Base-by-base conservation (phyloP, 2,888 invertebrate species). In the Sarcophaga carnaria region DNA sequence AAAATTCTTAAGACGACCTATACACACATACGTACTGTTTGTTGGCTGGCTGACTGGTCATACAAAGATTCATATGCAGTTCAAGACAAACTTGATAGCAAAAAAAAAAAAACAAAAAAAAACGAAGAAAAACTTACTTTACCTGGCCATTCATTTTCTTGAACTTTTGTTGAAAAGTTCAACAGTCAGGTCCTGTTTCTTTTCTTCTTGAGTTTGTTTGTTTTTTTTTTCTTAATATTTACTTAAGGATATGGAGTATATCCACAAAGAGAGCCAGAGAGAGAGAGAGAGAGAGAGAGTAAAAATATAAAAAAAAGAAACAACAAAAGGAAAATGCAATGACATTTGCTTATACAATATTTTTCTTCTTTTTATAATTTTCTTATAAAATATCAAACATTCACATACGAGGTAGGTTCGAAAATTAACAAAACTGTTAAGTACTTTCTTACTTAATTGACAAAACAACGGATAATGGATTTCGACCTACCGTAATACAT, bases 161-260 rank as follows among this genome's bases (percentile, higher is more conserved):
- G 2, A 76, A 69, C 71, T 83, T 80, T 64, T 66, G 47, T 60
- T 71, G 67, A 77, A 76, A 83, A 86, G 86, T 86, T 86, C 86
- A 86, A 83, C 80, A 83, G 83, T 86, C 76, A 71, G 60, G 47
- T 79, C 54, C 20, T 54, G 27, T 25, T 75, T 17, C 12, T 76
- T 37, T 37, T 22, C 63, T 79, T 59, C 12, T 67, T 62, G 14
- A 8, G 20, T 75, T 67, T 12, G 47, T 4, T 4, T 54, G 4
- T 47, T 45, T 14, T 62, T 67, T 25, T 66, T 17, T 17, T 54
- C 3, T 54, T 54, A 4, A 14, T 17, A 60, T 69, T 78, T 69
- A 59, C 69, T 47, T 70, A 54, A 14, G 12, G 17, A 54, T 14
- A 17, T 17, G 54, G 4, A 54, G 54, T 54, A 54, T 54, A 14